phyloP scores from a whole-genome alignment of 1,140 invertebrate genomes.

The Eulimnadia texana region DNA sequence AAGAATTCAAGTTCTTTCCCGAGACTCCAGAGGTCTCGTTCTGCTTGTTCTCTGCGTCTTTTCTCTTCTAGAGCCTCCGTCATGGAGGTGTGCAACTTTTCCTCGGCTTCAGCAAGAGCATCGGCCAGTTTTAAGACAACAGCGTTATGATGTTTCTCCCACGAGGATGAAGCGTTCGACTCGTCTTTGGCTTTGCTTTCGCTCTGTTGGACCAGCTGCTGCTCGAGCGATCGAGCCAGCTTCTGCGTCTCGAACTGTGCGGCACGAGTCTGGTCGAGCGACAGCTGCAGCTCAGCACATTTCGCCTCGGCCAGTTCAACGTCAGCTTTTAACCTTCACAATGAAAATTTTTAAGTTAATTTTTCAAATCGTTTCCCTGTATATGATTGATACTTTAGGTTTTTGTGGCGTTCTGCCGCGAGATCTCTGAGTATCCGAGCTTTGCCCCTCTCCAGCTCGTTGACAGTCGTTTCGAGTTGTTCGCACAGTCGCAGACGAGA shows the following conservation, averaged over 20 bases:
- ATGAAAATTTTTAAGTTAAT: too few species aligned
- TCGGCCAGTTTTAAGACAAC: neutral
- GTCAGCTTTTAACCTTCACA: neutral
- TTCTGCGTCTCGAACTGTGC: neutral
- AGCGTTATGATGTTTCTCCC: neutral
- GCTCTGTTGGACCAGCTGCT: neutral
- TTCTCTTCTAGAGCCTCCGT: neutral
- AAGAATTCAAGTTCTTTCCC: neutral
- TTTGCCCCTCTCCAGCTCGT: constrained; percentile 59
- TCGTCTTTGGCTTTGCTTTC: neutral
- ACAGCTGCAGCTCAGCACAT: neutral
- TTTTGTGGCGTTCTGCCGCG: neutral
- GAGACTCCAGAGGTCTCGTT: neutral
- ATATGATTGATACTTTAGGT: too few species aligned
- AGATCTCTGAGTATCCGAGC: neutral
- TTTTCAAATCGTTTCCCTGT: too few species aligned
- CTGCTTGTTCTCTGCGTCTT: neutral
- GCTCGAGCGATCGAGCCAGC: neutral
- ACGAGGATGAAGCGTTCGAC: neutral
- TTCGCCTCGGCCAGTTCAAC: neutral
- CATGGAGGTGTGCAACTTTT: neutral
- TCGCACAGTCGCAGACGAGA: constrained; percentile 80
- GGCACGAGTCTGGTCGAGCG: neutral
- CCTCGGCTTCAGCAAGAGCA: neutral
- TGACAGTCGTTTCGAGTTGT: constrained; percentile 76